Base-by-base conservation (phyloP, 30 jellyfish, hydroid and myxozoan genomes). In the Sanderia malayensis region DNA sequence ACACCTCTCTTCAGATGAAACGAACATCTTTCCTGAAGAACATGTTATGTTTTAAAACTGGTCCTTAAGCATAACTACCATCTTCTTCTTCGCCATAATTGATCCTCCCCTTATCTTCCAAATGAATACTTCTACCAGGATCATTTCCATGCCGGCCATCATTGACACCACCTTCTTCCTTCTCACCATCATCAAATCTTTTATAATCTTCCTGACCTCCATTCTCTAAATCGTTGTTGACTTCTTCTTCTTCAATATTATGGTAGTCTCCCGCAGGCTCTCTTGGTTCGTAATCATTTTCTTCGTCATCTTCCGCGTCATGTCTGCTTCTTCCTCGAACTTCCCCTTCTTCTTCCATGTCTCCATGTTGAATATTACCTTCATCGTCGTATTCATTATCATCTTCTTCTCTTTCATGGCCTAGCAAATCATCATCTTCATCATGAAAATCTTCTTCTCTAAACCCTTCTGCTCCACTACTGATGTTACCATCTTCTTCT, bases 381-480 rank as follows among this genome's bases (percentile, higher is more conserved):
- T 66, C 78, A 32, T 67, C 60, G 58, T 26, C 27, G 24, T 37
- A 58, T 47, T 29, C 24, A 31, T 31, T 76, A 20, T 31, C n/a
- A 9, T 33, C 44, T 29, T 68, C 62, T 31, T 57, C 61, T 53
- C 28, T 46, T 13, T 58, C 90, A 30, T 44, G 58, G 20, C 41
- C 76, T 32, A 49, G 31, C 31, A 37, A 31, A 20, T 58, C 85
- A 8, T 18, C 69, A 33, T 45, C 87, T 60, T 75, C 90, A 65
- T 66, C 74, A 9, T n/a, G n/a, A n/a, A 37, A 13, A 37, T 37
- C 52, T 37, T 37, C 52, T 13, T 37, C 52, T 37, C 52, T 37
- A 13, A 37, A 37, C 13, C 52, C 52, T 37, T 60, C 69, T 8
- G 23, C 66, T 4, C 22, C 74, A 26, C 74, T 46, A 63, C 66